Base-by-base conservation (phyloP, 2,797 vertebrate genomes). In the Eremophila alpestris region DNA sequence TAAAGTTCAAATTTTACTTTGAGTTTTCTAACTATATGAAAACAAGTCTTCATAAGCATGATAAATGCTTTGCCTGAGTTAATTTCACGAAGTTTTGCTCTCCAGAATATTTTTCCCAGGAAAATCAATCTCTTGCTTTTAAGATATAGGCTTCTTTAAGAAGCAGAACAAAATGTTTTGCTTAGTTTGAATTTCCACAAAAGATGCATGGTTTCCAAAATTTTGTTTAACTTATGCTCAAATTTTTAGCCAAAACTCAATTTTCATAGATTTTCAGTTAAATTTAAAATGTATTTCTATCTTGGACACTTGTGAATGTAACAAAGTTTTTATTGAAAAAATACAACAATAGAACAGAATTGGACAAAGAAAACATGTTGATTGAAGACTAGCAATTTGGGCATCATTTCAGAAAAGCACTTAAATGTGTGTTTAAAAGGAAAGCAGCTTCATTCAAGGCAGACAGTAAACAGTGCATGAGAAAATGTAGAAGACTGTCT, bases 361-460 rank as follows among this genome's bases (percentile, higher is more conserved):
- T 45, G 48, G 60, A 79, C 63, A 65, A 90, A 48, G 9, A 63
- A 79, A 85, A 4, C 4, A 32, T 1, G 2, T 27, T 85, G 4
- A 9, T 82, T 87, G 56, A 93, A 68, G 38, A 64, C 56, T 69
- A 60, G 17, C 22, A 89, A 27, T 83, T 92, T 95, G 84, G 96
- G 95, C 94, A 95, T 34, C 79, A 83, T 93, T 96, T 96, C 95
- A 96, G 94, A 83, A 95, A 92, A 96, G 84, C 91, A 95, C 87
- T 96, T 94, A 92, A 87, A 95, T 59, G 29, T 55, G 55, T 79
- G 11, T 55, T 89, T 82, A 68, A 85, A 83, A 93, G 15, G n/a
- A 89, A 91, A 93, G 65, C 34, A 80, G 52, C 21, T 91, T 83
- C 26, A 89, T 83, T 89, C 10, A 8, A 94, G 68, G 64, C 84